Conservation (phyloP, 37 sponge, comb jelly and placozoan species). For the Dysidea cf. avara region DNA sequence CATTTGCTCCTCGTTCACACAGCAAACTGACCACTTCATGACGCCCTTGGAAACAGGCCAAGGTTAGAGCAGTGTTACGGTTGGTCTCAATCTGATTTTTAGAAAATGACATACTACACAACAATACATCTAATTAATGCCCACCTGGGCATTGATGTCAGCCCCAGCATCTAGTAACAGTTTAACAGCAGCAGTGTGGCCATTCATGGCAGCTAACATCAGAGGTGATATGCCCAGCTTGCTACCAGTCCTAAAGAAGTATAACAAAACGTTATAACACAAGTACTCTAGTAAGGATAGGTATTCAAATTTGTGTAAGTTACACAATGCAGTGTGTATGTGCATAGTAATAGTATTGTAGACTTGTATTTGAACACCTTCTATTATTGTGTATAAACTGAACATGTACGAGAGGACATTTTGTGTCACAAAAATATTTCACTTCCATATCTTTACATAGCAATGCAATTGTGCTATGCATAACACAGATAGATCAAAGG, state of each 20-base stretch:
- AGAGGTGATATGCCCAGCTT: constrained; percentile 92
- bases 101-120: background rate
- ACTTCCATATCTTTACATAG: too few species aligned
- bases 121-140: background rate
- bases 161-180: constrained; percentile 82
- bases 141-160: constrained; percentile 93
- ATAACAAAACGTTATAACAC: background rate
- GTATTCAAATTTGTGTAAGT: too few species aligned
- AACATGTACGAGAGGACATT: too few species aligned
- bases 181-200: constrained; percentile 86
- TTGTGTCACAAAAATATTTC: too few species aligned
- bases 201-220: constrained; percentile 94
- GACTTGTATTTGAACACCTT: too few species aligned
- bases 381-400: too few species aligned
- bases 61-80: constrained; percentile 90
- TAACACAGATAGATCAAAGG: too few species aligned
- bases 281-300: too few species aligned
- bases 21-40: constrained; percentile 92
- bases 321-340: too few species aligned
- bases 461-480: too few species aligned
- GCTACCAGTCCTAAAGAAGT: constrained; percentile 75
- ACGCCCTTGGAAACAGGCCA: constrained; percentile 94
- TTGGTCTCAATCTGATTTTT: constrained; percentile 85
- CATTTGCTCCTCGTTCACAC: constrained; percentile 79
- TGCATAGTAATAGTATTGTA: too few species aligned